phyloP scores from a whole-genome alignment of 1,140 invertebrate species.

The Marisa cornuarietis region DNA sequence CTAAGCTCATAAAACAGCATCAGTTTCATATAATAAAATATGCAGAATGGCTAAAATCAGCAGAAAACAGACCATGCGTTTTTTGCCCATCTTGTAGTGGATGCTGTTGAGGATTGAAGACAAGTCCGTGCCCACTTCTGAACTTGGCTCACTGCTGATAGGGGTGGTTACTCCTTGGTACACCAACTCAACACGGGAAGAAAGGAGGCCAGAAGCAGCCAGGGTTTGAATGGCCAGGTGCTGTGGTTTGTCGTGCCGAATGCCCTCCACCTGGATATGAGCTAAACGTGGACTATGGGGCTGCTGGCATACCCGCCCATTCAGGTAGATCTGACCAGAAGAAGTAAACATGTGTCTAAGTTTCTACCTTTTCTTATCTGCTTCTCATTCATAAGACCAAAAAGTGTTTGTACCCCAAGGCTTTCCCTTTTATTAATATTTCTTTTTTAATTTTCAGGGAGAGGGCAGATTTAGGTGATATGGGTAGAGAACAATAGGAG shows the following conservation, averaged over 20 bases:
- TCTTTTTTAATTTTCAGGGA: no score
- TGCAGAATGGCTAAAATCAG: no score
- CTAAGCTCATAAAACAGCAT: no score
- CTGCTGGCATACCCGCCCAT: conserved; percentile 45
- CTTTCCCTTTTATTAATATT: no score
- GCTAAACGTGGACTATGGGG: conserved; percentile 42
- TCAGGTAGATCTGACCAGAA: conserved; percentile 45
- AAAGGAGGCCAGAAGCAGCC: conserved; percentile 44
- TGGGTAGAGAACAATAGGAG: no score
- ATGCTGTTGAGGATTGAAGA: conserved; percentile 43
- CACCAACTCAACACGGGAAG: conserved; percentile 46
- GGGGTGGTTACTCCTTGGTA: conserved; percentile 40
- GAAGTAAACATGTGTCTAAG: background rate
- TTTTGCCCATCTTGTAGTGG: conserved; percentile 43
- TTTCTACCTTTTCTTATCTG: no score
- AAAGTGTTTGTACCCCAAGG: no score
- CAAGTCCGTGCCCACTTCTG: conserved; percentile 44
- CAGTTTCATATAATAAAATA: no score
- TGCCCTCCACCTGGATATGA: conserved; percentile 49
- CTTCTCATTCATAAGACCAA: no score
- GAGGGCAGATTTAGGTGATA: no score
- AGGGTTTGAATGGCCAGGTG: conserved; percentile 56
- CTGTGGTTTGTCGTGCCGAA: conserved; percentile 38
- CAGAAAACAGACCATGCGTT: conserved; percentile 35
- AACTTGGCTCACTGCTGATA: conserved; percentile 17